Base-by-base conservation (phyloP, 2,797 vertebrate genomes). In the Petrocephalus sullivani region DNA sequence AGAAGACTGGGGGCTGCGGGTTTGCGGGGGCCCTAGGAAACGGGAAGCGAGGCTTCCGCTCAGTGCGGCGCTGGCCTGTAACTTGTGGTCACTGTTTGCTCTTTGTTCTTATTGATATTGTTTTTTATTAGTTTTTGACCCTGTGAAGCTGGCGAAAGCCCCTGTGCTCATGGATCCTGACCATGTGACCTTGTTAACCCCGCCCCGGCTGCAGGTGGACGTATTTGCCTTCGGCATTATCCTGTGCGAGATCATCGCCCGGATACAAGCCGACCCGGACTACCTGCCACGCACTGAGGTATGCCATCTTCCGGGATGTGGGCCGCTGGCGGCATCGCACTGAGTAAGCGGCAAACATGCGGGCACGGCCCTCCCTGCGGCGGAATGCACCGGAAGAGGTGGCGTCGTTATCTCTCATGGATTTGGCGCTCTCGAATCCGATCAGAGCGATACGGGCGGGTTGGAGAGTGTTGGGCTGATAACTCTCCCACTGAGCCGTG, bases 191-290 rank as follows among this genome's bases (percentile, higher is more conserved):
- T 61, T 61, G 60, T 61, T 8, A 23, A 61, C 60, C 21, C 2
- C 58, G 21, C 16, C 56, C 3, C 2, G 60, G 60, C 10, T 75
- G 23, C 92, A 99, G 98, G 97, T 97, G 0, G 98, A 99, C 0
- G 96, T 99, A 91, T 99, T 99, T 78, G 97, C 98, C 0, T 99
- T 96, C 0, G 98, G 98, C 58, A 99, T 99, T 91, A 97, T 99
- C 94, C 94, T 99, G 84, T 98, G 98, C 2, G 98, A 99, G 95
- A 93, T 96, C 86, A 98, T 99, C 0, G 98, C 97, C 1, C 95
- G 98, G 85, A 95, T 99, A 87, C 97, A 98, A 0, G 98, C 98
- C 0, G 98, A 99, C 92, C 98, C 98, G 0, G 98, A 99, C 95
- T 95, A 97, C 93, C 93, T 99, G 84, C 98, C 98, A 9, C 97